phyloP scores from a whole-genome alignment of 2,888 invertebrate species.

The Leptopilina syphax region DNA sequence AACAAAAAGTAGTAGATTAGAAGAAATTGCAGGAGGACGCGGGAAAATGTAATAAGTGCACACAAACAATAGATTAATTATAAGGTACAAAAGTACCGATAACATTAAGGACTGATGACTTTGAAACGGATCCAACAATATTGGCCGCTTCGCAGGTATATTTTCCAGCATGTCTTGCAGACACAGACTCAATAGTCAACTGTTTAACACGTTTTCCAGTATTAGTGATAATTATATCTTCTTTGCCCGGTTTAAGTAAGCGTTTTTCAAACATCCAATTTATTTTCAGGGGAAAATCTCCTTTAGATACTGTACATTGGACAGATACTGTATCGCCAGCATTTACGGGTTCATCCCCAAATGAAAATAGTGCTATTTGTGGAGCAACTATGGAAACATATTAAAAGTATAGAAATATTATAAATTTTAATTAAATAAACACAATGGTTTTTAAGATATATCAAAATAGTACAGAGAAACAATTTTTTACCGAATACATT shows the following conservation, averaged over 20 bases:
- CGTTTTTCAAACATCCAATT: constrained; percentile 86
- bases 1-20: not conserved
- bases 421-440: not conserved
- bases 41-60: constrained; percentile 2
- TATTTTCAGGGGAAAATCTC: constrained; percentile 86
- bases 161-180: constrained; percentile 78
- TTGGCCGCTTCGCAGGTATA: constrained; percentile 80
- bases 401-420: not conserved
- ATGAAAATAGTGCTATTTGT: constrained; percentile 86
- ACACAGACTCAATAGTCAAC: constrained; percentile 78
- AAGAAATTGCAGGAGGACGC: not conserved
- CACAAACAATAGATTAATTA: not conserved
- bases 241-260: constrained; percentile 71
- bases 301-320: constrained; percentile 80
- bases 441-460: no score
- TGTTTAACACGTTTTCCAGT: constrained; percentile 77
- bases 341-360: constrained; percentile 85
- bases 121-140: constrained; percentile 78
- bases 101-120: constrained; percentile 78
- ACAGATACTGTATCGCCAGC: constrained; percentile 82
- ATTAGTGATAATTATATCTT: constrained; percentile 66
- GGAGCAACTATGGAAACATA: constrained; percentile 80
- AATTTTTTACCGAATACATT: no score
- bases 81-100: constrained; percentile 76
- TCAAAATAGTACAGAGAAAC: no score